phyloP scores from a whole-genome alignment of 2,888 invertebrate species.

The Sphaeridia pumilis region DNA sequence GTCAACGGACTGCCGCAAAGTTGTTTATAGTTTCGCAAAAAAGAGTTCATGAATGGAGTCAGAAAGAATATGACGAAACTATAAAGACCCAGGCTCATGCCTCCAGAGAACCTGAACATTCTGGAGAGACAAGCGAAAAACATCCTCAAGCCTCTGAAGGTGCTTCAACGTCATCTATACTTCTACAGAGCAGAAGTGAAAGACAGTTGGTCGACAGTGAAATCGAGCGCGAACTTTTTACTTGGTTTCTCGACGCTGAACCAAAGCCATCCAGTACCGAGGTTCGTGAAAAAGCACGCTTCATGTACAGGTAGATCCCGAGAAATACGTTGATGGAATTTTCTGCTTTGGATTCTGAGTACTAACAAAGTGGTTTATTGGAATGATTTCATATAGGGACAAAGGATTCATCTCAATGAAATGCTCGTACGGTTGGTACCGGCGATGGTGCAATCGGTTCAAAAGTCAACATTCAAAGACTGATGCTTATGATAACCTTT shows the following conservation, averaged over 20 bases:
- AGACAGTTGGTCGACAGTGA: slow-evolving; percentile 22
- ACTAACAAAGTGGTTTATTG: too few relatives aligned
- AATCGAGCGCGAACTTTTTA: slow-evolving; percentile 20
- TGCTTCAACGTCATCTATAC: not conserved
- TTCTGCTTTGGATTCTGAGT: not conserved
- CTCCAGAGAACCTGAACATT: too few relatives aligned
- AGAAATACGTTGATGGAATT: not conserved
- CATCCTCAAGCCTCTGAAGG: not conserved
- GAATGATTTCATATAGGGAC: slow-evolving; percentile 18
- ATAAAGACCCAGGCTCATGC: too few relatives aligned
- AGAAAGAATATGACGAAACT: slow-evolving; percentile 15
- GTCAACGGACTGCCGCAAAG: slow-evolving; percentile 35
- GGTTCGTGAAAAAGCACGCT: slow-evolving; percentile 36
- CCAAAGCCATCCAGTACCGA: slow-evolving; percentile 28
- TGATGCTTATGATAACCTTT: slow-evolving; percentile 27
- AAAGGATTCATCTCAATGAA: slow-evolving; percentile 35
- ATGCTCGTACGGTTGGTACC: slow-evolving; percentile 38
- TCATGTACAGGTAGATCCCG: slow-evolving; percentile 30
- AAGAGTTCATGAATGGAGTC: slow-evolving; percentile 37
- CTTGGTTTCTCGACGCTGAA: slow-evolving; percentile 20
- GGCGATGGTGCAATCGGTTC: slow-evolving; percentile 36
- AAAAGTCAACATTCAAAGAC: slow-evolving; percentile 8
- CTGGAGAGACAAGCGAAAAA: too few relatives aligned
- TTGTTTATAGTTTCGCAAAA: slow-evolving; percentile 37
- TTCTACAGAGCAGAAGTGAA: not conserved